Percentiles rank a stretch among this genome's conserved stretches.
Conservation (phyloP, 2,113 vertebrate species). For the Stomatorhinus ivindoensis region DNA sequence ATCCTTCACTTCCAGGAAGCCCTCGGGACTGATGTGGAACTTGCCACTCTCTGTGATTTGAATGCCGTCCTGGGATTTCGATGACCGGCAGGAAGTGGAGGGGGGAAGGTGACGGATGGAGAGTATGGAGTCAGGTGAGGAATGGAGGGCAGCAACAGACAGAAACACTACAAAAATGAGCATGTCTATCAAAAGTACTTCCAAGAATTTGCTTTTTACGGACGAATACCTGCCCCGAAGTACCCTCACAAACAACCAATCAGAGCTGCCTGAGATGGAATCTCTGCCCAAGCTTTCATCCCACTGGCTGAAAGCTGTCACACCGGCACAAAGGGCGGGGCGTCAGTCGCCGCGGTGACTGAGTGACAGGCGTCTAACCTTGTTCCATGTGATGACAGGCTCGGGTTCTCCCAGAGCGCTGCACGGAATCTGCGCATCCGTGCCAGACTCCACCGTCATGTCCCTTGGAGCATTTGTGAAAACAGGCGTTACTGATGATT, state of each 20-base stretch:
- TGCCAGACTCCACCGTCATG: slow-evolving; percentile 85
- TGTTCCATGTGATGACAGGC: slow-evolving; percentile 94
- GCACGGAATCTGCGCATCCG: slow-evolving; percentile 86
- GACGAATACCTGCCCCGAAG: background rate
- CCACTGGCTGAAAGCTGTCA: background rate
- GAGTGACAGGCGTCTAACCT: slow-evolving; percentile 63
- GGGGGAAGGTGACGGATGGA: background rate
- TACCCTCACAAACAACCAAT: background rate
- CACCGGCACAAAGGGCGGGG: background rate
- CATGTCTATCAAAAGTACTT: background rate
- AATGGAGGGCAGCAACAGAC: background rate
- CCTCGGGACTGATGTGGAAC: slow-evolving; percentile 82
- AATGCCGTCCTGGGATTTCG: slow-evolving; percentile 75
- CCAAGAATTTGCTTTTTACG: background rate
- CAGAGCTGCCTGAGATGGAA: background rate
- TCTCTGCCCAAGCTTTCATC: background rate
- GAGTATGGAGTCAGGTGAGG: background rate
- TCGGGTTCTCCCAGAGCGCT: slow-evolving; percentile 87
- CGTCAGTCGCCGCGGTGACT: background rate
- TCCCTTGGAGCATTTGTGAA: slow-evolving; percentile 87
- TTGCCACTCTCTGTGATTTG: slow-evolving; percentile 97
- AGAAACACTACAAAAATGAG: background rate
- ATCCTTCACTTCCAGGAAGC: slow-evolving; percentile 83
- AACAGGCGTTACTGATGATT: slow-evolving; percentile 86
- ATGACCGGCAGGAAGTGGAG: background rate